These are phyloP conservation scores for Odocoileus virginianus DNA, from an alignment of 2,113 vertebrate genomes.

Conservation along the genomic window DNA sequence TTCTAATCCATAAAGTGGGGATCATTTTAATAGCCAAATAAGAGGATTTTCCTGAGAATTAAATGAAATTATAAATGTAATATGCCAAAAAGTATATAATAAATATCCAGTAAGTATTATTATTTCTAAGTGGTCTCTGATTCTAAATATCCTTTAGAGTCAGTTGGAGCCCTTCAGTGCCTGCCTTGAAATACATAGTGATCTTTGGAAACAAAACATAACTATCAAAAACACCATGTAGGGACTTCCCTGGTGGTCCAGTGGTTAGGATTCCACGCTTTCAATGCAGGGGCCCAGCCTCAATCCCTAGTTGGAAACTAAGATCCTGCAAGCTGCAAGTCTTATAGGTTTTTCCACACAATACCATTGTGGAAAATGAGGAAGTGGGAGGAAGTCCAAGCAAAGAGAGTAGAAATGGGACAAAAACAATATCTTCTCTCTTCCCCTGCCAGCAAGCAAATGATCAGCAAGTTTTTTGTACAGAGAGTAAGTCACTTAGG, in stretches of 20 bases:
- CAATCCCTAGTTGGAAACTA: not conserved
- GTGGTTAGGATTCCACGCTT: not conserved
- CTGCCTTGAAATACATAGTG: not conserved
- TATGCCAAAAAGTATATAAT: not conserved
- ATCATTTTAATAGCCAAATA: not conserved
- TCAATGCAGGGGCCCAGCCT: not conserved
- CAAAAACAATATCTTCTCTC: not conserved
- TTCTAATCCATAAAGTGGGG: not conserved
- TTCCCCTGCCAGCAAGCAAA: not conserved
- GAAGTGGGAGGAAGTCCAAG: not conserved
- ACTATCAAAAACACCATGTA: not conserved
- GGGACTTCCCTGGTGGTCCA: not conserved
- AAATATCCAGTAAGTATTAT: not conserved
- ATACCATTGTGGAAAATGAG: not conserved
- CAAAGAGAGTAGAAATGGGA: not conserved
- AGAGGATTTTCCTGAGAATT: not conserved
- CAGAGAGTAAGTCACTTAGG: not conserved
- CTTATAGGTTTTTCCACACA: not conserved
- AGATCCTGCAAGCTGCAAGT: not conserved
- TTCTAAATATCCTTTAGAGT: not conserved
- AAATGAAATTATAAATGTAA: conserved; percentile 22
- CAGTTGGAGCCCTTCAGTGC: not conserved
- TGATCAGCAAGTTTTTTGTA: not conserved
- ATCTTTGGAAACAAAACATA: not conserved
- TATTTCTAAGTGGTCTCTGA: conserved; percentile 6